These are phyloP conservation scores for Antheraea assamensis DNA, from an alignment of 2,888 invertebrate genomes.

Conservation along the genomic window DNA sequence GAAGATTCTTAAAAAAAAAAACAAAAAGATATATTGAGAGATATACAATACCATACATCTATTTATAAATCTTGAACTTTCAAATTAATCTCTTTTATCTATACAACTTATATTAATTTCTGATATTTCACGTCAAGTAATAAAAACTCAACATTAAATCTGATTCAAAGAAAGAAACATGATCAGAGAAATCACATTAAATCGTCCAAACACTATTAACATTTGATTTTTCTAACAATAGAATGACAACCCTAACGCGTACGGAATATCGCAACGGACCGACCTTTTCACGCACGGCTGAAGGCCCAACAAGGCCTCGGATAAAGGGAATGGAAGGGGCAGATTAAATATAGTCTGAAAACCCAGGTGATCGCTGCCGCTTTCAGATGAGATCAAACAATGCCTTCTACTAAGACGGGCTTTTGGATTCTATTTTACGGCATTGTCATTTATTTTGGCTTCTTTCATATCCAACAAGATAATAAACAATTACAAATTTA, in stretches of 20 bases:
- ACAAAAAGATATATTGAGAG: background rate
- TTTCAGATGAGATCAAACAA: constrained; percentile 14
- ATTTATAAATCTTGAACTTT: too few relatives aligned
- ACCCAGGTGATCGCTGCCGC: constrained; percentile 32
- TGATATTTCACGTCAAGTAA: background rate
- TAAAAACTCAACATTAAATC: background rate
- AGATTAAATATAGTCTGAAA: constrained; percentile 34
- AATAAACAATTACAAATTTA: background rate
- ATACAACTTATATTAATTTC: background rate
- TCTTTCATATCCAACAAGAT: background rate
- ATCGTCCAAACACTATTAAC: background rate
- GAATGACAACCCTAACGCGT: constrained; percentile 7
- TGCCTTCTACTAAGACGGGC: background rate
- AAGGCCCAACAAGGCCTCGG: constrained; percentile 30
- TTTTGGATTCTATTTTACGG: background rate
- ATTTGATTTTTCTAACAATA: constrained; percentile 1
- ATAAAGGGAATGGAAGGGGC: constrained; percentile 30
- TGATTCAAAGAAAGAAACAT: background rate
- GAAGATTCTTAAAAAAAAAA: background rate
- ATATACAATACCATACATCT: background rate
- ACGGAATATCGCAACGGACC: constrained; percentile 10
- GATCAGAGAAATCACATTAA: background rate
- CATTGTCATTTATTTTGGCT: too few relatives aligned
- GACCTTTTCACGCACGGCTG: constrained; percentile 33
- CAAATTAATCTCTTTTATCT: too few relatives aligned